Evolutionary conservation across 2,888 invertebrate genomes (phyloP).

Genomic region (Ennomos erosarius): DNA sequence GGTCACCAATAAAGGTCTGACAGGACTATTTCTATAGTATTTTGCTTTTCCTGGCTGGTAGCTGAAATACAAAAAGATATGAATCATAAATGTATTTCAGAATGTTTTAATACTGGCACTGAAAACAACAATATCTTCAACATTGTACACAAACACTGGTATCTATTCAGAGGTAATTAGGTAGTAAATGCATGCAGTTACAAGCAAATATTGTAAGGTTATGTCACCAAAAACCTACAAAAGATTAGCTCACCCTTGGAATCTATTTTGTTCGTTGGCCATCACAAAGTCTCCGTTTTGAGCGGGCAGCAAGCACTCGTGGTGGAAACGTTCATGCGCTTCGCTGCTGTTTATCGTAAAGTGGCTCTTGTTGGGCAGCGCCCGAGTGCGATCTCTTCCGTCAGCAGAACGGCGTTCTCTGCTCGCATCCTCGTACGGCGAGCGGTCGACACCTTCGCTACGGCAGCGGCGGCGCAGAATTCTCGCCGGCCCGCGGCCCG

Average conservation of each 20-base stretch:
- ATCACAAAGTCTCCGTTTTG: slow-evolving; percentile 79
- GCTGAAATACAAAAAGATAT: slow-evolving; percentile 47
- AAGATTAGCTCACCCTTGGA: slow-evolving; percentile 61
- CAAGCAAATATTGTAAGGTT: slow-evolving; percentile 15
- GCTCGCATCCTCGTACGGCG: slow-evolving; percentile 78
- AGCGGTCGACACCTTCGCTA: slow-evolving; percentile 80
- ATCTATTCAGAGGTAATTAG: too few relatives aligned
- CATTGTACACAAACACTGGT: too few relatives aligned
- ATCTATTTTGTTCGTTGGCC: slow-evolving; percentile 69
- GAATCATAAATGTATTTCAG: slow-evolving; percentile 12
- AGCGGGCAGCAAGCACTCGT: slow-evolving; percentile 72
- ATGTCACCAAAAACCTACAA: slow-evolving; percentile 18
- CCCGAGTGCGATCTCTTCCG: slow-evolving; percentile 59
- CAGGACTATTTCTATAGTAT: slow-evolving; percentile 68
- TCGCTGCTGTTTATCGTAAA: slow-evolving; percentile 69
- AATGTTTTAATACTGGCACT: not conserved
- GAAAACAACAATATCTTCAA: too few relatives aligned
- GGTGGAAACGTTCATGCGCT: slow-evolving; percentile 58
- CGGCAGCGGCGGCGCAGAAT: slow-evolving; percentile 80
- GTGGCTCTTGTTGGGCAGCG: slow-evolving; percentile 68
- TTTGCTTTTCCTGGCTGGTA: slow-evolving; percentile 71
- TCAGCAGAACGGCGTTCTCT: slow-evolving; percentile 69
- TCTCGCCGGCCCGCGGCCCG: slow-evolving; percentile 70
- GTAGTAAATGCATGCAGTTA: slow-evolving; percentile 8
- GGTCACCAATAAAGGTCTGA: slow-evolving; percentile 68